Conservation (phyloP, 2,888 invertebrate genomes). For the Meandrusa payeni region DNA sequence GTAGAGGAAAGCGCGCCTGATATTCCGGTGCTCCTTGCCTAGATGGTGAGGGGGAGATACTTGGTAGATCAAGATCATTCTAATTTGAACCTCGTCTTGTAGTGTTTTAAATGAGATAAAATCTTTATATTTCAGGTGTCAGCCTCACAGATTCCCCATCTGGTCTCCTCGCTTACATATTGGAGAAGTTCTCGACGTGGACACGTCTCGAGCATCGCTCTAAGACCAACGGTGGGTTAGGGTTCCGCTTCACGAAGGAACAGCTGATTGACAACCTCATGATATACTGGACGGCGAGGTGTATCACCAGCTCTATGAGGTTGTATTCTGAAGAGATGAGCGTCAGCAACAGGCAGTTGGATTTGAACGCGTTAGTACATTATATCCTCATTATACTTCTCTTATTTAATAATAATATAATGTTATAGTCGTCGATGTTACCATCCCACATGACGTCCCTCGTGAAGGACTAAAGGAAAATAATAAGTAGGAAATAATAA, state of each 20-base stretch:
- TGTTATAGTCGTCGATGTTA: too few species aligned
- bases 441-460: too few species aligned
- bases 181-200: conserved; percentile 93
- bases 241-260: conserved; percentile 75
- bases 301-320: conserved; percentile 84
- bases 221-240: neutral
- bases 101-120: too few species aligned
- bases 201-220: conserved; percentile 71
- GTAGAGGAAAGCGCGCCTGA: too few species aligned
- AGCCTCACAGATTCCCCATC: conserved; percentile 86
- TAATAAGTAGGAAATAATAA: too few species aligned
- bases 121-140: conserved; percentile 40
- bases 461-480: too few species aligned
- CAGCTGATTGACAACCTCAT: conserved; percentile 62
- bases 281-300: conserved; percentile 88
- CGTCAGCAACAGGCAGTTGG: conserved; percentile 33
- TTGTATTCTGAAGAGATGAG: conserved; percentile 74
- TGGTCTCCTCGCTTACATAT: conserved; percentile 89
- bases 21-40: too few species aligned
- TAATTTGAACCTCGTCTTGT: too few species aligned
- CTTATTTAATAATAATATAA: too few species aligned
- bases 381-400: too few species aligned
- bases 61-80: too few species aligned
- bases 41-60: too few species aligned
- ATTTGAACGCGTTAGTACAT: conserved; percentile 12